These are phyloP conservation scores for Magallana angulata DNA, from an alignment of 1,140 invertebrate species.

Conservation along the genomic window DNA sequence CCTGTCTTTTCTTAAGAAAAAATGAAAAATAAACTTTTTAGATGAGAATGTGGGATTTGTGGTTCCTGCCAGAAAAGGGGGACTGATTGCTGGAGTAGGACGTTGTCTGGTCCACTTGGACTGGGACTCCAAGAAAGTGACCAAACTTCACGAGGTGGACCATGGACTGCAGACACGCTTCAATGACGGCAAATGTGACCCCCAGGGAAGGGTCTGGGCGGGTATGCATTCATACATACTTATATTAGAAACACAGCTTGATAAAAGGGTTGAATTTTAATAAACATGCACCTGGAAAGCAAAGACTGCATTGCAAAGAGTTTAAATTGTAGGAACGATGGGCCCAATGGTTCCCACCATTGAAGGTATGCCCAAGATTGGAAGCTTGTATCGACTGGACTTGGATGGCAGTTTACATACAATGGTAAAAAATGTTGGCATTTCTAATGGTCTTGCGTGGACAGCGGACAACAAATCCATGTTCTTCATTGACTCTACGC, in stretches of 20 bases:
- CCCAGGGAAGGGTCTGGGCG: slow-evolving; percentile 87
- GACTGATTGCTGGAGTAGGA: slow-evolving; percentile 61
- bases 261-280: no score
- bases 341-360: neutral
- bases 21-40: slow-evolving; percentile 34
- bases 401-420: slow-evolving; percentile 64
- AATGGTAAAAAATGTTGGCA: slow-evolving; percentile 77
- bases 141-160: slow-evolving; percentile 83
- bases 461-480: slow-evolving; percentile 83
- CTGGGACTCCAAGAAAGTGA: slow-evolving; percentile 58
- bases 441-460: slow-evolving; percentile 92
- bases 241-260: no score
- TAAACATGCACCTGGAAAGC: no score
- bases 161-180: slow-evolving; percentile 79
- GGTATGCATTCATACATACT: slow-evolving; percentile 77
- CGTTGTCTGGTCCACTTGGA: slow-evolving; percentile 63
- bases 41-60: slow-evolving; percentile 78
- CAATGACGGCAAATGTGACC: slow-evolving; percentile 94
- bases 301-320: neutral
- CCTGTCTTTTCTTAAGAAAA: no score
- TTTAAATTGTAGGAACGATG: slow-evolving; percentile 46
- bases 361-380: slow-evolving; percentile 51
- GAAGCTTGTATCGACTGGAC: slow-evolving; percentile 73
- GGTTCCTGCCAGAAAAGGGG: slow-evolving; percentile 82
- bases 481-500: slow-evolving; percentile 79